These are phyloP conservation scores for Sarcophaga peregrina DNA, from an alignment of 1,140 invertebrate species.

Conservation along the genomic window DNA sequence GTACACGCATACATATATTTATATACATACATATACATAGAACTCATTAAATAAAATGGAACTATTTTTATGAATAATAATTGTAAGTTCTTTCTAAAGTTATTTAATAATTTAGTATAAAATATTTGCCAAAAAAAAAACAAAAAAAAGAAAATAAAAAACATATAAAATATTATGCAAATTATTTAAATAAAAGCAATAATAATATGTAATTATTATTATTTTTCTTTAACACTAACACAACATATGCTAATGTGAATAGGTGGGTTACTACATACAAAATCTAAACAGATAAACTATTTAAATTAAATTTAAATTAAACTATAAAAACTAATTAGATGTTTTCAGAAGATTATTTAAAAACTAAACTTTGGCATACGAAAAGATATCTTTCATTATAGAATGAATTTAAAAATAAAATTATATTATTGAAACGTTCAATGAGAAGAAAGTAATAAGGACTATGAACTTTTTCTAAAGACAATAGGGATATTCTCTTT, in stretches of 20 bases:
- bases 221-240: conserved; percentile 3
- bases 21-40: not conserved
- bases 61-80: not conserved
- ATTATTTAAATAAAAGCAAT: not conserved
- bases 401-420: no score
- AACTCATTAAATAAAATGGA: conserved; percentile 22
- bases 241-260: not conserved
- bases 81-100: not conserved
- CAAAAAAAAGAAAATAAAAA: not conserved
- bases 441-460: no score
- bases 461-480: no score
- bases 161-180: not conserved
- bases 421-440: no score
- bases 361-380: no score
- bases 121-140: conserved; percentile 14
- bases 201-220: not conserved
- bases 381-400: no score
- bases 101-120: conserved; percentile 11
- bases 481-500: no score
- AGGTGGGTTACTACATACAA: not conserved
- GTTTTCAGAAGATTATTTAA: not conserved
- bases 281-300: not conserved
- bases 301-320: no score
- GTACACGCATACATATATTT: not conserved
- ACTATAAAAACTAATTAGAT: conserved; percentile 6